Evolutionary conservation across 2,888 invertebrate genomes (phyloP), one percentile per base, ranked within the genome.

Genomic region (Dendrolimus houi): DNA sequence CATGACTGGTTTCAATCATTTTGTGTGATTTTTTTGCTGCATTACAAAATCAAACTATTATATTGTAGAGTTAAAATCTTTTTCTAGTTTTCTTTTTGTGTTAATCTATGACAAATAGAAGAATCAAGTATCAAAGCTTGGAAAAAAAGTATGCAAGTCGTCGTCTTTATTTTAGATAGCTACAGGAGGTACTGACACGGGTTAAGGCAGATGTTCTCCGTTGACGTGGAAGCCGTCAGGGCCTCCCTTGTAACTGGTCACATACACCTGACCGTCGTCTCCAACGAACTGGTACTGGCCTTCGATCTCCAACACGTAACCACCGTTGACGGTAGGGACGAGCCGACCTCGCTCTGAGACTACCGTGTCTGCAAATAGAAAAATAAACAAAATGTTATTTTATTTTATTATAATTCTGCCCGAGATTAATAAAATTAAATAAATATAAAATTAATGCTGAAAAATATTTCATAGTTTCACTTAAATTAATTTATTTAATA

Each of bases 241-340:
- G 1, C 77, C 81, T 0, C 75, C 76, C 12, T 59, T 70, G 71
- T 81, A 81, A 64, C 66, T 68, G 13, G 77, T 81, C 52, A 72
- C 67, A 67, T 81, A 79, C 41, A 73, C 52, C 61, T 74, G 57
- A n/a, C 78, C 79, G 53, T 81, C 81, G 55, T 79, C 77, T 1
- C 79, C 77, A 7, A 74, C 57, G 68, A 70, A 81, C 68, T 79
- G 71, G 69, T 81, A 81, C 61, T 76, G 75, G 0, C 80, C 80
- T 14, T 81, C 77, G 58, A 80, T 76, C 58, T 70, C 75, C 53
- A 82, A 57, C 7, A 81, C 81, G 54, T 69, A 68, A 41, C 67
- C 75, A 1, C 77, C 78, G 58, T 75, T 67, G 13, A 56, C 55
- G 41, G 66, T 64, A 0, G 75, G 77, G 1, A 81, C 70, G 0